Evolutionary conservation across 2,888 invertebrate genomes (phyloP), one percentile per base, ranked within the genome.

Genomic region (Pantelozetes paolii): DNA sequence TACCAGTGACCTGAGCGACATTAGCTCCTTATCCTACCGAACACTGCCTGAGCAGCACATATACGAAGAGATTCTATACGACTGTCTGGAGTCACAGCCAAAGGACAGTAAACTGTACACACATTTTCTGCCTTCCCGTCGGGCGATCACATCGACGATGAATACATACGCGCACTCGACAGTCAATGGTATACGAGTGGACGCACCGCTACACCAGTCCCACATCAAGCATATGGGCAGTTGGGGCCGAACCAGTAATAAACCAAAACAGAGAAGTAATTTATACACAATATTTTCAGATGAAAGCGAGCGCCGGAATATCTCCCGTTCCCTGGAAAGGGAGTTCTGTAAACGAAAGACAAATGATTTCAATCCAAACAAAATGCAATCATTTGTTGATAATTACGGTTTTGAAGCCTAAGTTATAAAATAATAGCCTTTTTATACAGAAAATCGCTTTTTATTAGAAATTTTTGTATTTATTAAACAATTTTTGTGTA

Each of bases 31-130:
- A 15, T 62, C 72, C n/a, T 42, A 71, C 15, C 28, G 69, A 67
- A 74, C 67, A 36, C 67, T 23, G 2, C 78, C 78, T 6, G 81
- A 81, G 26, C 81, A 81, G 73, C 81, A 81, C 74, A 79, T 81
- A 5, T 81, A 81, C 71, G 81, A 81, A 72, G 81, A 81, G 76
- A 80, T 81, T 20, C 76, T 79, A 64, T 81, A 81, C 75, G 80
- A 81, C 26, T 36, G 54, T 23, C 13, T 74, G 30, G 59, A 71
- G 20, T n/a, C 40, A 5, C 73, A 73, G 18, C 32, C 32, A 54
- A 40, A 69, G 36, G 20, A 42, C n/a, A 32, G 30, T 9, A 71
- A 45, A 48, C 20, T 42, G 18, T 57, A 57, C 20, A 6, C 2
- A 57, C 57, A 57, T 57, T 57, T 23, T 20, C 5, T 28, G 26